These are phyloP conservation scores for Platichthys flesus DNA, from an alignment of 2,113 vertebrate genomes.

Conservation along the genomic window DNA sequence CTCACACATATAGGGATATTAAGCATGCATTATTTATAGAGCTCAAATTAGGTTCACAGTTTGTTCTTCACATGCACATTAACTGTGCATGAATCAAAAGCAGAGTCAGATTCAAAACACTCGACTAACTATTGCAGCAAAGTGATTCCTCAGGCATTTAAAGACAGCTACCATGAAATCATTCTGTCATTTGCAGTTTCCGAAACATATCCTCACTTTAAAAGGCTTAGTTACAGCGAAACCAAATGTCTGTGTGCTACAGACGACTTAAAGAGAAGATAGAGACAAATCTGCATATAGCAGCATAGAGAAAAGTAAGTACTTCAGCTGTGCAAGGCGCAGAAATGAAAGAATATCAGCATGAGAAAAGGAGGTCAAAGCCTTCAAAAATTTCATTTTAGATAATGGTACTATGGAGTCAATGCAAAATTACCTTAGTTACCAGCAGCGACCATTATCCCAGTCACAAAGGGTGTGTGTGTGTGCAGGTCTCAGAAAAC, in stretches of 20 bases:
- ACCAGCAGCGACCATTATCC: not conserved
- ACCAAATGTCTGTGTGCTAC: slow-evolving; percentile 27
- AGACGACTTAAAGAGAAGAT: not conserved
- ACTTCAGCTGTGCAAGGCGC: slow-evolving; percentile 4
- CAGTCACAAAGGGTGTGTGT: not conserved
- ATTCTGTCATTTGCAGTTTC: slow-evolving; percentile 43
- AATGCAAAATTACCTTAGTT: slow-evolving; percentile 17
- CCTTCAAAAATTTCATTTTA: not conserved
- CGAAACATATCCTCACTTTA: not conserved
- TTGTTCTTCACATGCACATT: slow-evolving; percentile 16
- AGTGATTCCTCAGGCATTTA: slow-evolving; percentile 32
- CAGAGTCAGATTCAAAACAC: slow-evolving; percentile 27
- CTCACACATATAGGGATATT: not conserved
- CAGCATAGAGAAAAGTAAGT: slow-evolving; percentile 3
- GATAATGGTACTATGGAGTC: not conserved
- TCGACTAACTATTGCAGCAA: slow-evolving; percentile 38
- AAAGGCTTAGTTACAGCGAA: slow-evolving; percentile 17
- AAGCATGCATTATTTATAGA: slow-evolving; percentile 26
- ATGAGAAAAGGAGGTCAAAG: slow-evolving; percentile 17
- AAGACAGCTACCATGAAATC: slow-evolving; percentile 52
- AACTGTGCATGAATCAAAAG: slow-evolving; percentile 16
- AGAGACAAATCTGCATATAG: slow-evolving; percentile 1
- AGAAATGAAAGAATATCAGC: slow-evolving; percentile 24
- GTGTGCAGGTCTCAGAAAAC: slow-evolving; percentile 1
- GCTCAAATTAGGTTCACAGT: slow-evolving; percentile 28